Evolutionary conservation across 2,888 invertebrate species (phyloP).

Genomic region (Drosophila setosimentum): DNA sequence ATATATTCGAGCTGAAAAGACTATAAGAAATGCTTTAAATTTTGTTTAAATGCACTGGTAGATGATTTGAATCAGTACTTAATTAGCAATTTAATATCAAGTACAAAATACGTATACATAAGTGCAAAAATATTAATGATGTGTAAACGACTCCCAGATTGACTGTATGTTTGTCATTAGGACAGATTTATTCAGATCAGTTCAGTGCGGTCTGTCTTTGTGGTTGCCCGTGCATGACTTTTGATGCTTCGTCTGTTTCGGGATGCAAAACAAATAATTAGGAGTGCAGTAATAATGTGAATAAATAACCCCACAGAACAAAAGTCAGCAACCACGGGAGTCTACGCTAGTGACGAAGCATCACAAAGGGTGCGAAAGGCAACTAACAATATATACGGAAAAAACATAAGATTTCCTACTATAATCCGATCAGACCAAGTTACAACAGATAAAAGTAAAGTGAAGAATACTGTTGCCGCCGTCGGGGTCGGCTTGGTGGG

Average conservation of each 20-base stretch:
- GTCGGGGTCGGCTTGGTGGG: background rate
- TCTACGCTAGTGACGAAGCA: background rate
- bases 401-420: background rate
- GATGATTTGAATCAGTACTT: background rate
- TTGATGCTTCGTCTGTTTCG: constrained; percentile 10
- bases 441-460: background rate
- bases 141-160: constrained; percentile 39
- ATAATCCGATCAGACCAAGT: background rate
- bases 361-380: background rate
- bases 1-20: background rate
- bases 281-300: constrained; percentile 1
- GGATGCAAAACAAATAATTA: constrained; percentile 15
- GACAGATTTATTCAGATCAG: constrained; percentile 21
- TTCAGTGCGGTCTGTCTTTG: constrained; percentile 25
- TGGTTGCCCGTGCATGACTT: constrained; percentile 18
- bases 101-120: constrained; percentile 20
- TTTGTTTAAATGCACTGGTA: background rate
- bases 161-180: constrained; percentile 62
- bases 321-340: background rate
- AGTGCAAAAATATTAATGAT: constrained; percentile 55
- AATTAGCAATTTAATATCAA: constrained; percentile 40
- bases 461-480: background rate
- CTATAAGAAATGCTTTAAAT: background rate
- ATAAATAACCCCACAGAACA: background rate
- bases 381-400: background rate